A percentile compares a stretch with the other conserved stretches of the same genome.
Evolutionary conservation across 1,140 invertebrate species (phyloP).

Genomic region (Andrena cerasifolii): DNA sequence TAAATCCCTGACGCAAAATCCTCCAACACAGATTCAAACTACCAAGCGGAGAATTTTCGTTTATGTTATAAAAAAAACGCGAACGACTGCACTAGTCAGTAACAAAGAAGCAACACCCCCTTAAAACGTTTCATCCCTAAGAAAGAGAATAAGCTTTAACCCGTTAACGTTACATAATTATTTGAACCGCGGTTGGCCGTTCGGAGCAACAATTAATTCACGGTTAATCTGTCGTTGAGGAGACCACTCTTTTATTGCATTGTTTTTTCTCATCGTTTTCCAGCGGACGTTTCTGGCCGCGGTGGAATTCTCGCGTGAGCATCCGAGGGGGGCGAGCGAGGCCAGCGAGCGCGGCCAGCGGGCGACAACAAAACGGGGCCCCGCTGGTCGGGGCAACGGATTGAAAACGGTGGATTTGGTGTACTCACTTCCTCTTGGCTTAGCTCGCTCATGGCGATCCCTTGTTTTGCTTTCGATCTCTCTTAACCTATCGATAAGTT

Average conservation of each 20-base stretch:
- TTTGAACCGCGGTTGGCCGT: background rate
- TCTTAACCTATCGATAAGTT: slow-evolving; percentile 31
- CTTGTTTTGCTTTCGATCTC: slow-evolving; percentile 45
- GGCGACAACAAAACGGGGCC: slow-evolving; percentile 31
- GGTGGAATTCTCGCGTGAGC: background rate
- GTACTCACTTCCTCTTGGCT: slow-evolving; percentile 88
- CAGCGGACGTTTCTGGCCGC: background rate
- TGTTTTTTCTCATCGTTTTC: background rate
- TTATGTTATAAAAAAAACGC: background rate
- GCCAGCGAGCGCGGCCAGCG: slow-evolving; percentile 7
- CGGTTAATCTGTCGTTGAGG: slow-evolving; percentile 4
- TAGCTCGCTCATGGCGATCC: slow-evolving; percentile 86
- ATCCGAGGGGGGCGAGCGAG: background rate
- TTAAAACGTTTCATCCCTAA: background rate
- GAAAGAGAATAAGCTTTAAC: slow-evolving; percentile 7
- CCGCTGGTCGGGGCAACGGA: slow-evolving; percentile 33
- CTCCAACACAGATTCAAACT: background rate
- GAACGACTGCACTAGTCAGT: background rate
- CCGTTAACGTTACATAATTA: slow-evolving; percentile 48
- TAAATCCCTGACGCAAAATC: background rate
- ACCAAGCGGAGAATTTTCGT: background rate
- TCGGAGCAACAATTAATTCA: slow-evolving; percentile 14
- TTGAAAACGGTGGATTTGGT: slow-evolving; percentile 41
- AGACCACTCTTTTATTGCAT: slow-evolving; percentile 9
- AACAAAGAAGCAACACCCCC: background rate